These are phyloP conservation scores for Antechinus flavipes DNA, from an alignment of 2,113 vertebrate genomes.

Conservation along the genomic window DNA sequence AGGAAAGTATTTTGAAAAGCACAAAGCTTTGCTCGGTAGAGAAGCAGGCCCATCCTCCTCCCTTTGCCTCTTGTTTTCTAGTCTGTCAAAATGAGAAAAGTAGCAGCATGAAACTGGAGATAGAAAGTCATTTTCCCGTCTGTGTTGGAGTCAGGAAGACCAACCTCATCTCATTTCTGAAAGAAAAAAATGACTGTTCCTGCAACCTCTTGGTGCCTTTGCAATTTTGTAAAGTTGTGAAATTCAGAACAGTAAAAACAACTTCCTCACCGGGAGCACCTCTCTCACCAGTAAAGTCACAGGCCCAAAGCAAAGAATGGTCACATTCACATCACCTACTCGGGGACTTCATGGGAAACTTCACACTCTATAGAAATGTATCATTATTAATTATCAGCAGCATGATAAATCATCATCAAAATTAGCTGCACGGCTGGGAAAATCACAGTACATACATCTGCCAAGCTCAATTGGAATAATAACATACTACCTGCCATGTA, in stretches of 20 bases:
- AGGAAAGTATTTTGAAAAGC: neutral
- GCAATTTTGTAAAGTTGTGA: neutral
- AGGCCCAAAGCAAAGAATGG: neutral
- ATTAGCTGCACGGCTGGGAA: neutral
- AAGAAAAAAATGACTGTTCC: neutral
- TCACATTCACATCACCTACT: neutral
- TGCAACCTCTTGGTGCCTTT: neutral
- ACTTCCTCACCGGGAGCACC: neutral
- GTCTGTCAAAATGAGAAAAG: neutral
- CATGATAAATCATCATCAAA: neutral
- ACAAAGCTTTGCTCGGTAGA: neutral
- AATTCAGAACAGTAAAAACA: neutral
- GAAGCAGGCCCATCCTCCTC: neutral
- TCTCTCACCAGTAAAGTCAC: neutral
- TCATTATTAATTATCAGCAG: no score
- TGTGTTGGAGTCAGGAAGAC: neutral
- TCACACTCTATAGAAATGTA: neutral
- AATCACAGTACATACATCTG: neutral
- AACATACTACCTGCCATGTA: rapidly evolving
- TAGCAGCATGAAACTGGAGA: neutral
- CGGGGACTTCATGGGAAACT: neutral
- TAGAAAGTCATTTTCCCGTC: neutral
- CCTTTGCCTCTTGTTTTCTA: neutral
- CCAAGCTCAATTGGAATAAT: neutral
- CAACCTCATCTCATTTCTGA: neutral